Conservation (phyloP, 1,140 invertebrate species). For the Helicoverpa armigera region DNA sequence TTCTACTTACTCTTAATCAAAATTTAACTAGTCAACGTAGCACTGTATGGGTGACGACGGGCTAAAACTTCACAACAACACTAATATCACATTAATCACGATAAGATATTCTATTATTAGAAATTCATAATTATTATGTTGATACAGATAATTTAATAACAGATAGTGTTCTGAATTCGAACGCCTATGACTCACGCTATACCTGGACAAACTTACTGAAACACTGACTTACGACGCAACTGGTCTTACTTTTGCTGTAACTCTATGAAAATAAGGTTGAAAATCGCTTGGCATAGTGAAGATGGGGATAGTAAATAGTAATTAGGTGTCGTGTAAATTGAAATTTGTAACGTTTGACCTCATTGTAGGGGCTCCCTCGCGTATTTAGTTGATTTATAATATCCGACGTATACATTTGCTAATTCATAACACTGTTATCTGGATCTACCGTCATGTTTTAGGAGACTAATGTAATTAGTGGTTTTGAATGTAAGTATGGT, state of each 20-base stretch:
- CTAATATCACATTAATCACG: background rate
- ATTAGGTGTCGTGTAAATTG: constrained; percentile 63
- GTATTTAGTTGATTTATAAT: constrained; percentile 59
- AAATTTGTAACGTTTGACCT: constrained; percentile 77
- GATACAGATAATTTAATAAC: constrained; percentile 38
- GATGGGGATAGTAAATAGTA: background rate
- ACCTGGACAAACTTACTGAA: constrained; percentile 2
- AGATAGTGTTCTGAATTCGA: constrained; percentile 26
- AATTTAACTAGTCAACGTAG: too few relatives aligned
- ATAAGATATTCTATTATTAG: constrained; percentile 19
- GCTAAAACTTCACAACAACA: too few relatives aligned
- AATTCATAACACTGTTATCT: constrained; percentile 33
- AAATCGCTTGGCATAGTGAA: background rate
- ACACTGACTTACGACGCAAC: background rate
- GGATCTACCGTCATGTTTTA: constrained; percentile 8
- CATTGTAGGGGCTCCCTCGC: constrained; percentile 60
- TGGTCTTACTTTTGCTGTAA: background rate
- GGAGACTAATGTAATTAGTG: background rate
- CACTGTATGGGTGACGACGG: too few relatives aligned
- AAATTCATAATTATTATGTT: constrained; percentile 25
- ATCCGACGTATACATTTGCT: constrained; percentile 11
- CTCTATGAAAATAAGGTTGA: background rate
- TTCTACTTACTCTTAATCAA: too few relatives aligned
- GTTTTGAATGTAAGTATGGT: background rate
- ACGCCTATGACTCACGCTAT: constrained; percentile 38